Base-by-base conservation (phyloP, 2,113 vertebrate species). In the Otolemur garnettii region DNA sequence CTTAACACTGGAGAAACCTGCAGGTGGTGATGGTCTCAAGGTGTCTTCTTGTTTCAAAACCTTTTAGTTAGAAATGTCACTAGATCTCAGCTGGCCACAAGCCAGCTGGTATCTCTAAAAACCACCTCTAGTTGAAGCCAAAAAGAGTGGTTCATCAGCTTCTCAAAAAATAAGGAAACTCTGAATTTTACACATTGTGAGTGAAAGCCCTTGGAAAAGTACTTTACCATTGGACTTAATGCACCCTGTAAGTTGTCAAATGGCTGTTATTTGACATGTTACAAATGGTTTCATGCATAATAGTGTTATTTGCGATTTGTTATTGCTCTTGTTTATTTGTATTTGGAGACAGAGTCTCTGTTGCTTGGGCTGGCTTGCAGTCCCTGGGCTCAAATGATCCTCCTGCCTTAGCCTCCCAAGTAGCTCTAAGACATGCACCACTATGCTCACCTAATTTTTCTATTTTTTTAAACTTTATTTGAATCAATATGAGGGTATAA, bases 211-310 rank as follows among this genome's bases (percentile, higher is more conserved):
- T 0, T 50, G 87, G 74, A 38, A 74, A 72, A 81, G 38, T 53
- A 59, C 30, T 62, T 86, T n/a, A 10, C 45, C 45, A 5, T 21
- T 38, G 30, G 30, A 57, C 35, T 57, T 38, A 72, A 7, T 69
- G 30, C 6, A 38, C 71, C 60, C 22, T 75, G 50, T 80, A 26
- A 50, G 80, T 75, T 81, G 66, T 81, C 50, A 87, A 22, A 42
- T 22, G 59, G 72, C 21, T 68, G 18, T 45, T 71, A 69, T 55
- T 95, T 80, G 60, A 30, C 83, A 81, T 66, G 68, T 81, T 57
- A 45, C 35, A 81, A 78, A 87, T 81, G 21, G 68, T 87, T 81
- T 92, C 7, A 74, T 91, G 90, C 28, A 50, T 68, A 22, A 80
- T 35, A 50, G 30, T 80, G 81, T 66, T 33, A 59, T 50, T 68